These are phyloP conservation scores for Andricus quercusramuli DNA, from an alignment of 2,888 invertebrate genomes.

Conservation along the genomic window DNA sequence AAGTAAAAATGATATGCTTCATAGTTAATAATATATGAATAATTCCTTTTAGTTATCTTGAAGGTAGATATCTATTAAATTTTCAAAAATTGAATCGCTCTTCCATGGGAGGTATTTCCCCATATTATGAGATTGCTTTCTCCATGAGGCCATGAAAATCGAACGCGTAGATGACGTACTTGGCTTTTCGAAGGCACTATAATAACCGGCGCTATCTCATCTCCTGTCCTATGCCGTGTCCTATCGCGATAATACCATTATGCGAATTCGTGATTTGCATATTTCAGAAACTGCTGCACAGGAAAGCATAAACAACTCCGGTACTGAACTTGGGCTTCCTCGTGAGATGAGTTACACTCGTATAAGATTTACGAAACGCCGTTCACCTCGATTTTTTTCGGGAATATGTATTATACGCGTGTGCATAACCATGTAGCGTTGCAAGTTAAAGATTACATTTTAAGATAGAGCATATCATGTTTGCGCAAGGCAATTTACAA, in stretches of 20 bases:
- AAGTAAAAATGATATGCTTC: too few relatives aligned
- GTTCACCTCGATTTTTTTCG: conserved; percentile 57
- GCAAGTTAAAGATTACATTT: conserved; percentile 37
- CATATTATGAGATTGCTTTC: conserved; percentile 10
- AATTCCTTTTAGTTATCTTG: too few relatives aligned
- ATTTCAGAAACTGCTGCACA: conserved; percentile 77
- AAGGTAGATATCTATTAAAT: not conserved
- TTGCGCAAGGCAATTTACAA: conserved; percentile 1
- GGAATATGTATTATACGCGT: conserved; percentile 31
- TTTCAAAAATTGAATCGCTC: not conserved
- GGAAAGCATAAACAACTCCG: conserved; percentile 78
- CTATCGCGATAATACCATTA: conserved; percentile 73
- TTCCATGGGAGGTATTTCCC: not conserved
- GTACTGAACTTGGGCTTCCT: conserved; percentile 70
- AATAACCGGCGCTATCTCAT: conserved; percentile 53
- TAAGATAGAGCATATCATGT: conserved; percentile 9
- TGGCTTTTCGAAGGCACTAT: conserved; percentile 23
- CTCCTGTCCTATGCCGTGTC: conserved; percentile 54
- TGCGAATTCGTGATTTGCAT: conserved; percentile 78
- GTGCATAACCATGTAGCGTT: conserved; percentile 35
- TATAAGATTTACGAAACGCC: conserved; percentile 75
- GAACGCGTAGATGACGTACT: not conserved
- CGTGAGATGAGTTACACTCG: conserved; percentile 76
- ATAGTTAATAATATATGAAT: too few relatives aligned
- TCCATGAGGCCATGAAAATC: conserved; percentile 16